Conservation (phyloP, 2,888 invertebrate genomes). For the Cynaeus angustus region DNA sequence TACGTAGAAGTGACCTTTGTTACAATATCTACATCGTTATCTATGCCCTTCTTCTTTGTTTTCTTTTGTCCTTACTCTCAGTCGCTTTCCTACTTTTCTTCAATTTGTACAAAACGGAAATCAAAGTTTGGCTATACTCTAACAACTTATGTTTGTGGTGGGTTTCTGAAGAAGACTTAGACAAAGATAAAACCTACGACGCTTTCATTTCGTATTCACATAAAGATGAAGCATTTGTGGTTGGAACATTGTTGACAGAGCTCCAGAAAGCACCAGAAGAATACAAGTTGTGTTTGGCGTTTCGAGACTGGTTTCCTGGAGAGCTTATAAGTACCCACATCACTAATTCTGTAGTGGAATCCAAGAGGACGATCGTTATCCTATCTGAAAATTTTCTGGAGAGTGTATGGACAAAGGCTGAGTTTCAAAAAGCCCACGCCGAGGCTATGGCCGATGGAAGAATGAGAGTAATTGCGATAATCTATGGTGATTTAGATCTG, state of each 20-base stretch:
- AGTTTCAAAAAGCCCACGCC: slow-evolving; percentile 82
- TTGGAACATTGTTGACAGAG: slow-evolving; percentile 77
- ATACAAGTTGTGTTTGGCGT: slow-evolving; percentile 83
- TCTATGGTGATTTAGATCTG: slow-evolving; percentile 62
- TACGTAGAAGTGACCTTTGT: slow-evolving; percentile 64
- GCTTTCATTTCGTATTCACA: slow-evolving; percentile 89
- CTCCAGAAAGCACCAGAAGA: slow-evolving; percentile 76
- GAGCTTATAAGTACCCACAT: slow-evolving; percentile 84
- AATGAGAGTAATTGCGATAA: slow-evolving; percentile 82
- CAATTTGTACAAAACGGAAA: slow-evolving; percentile 72
- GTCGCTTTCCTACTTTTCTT: not conserved
- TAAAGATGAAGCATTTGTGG: slow-evolving; percentile 82
- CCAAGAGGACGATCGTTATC: slow-evolving; percentile 82
- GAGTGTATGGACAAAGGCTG: slow-evolving; percentile 84
- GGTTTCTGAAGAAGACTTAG: slow-evolving; percentile 81
- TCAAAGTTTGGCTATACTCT: slow-evolving; percentile 80
- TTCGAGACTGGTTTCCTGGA: slow-evolving; percentile 83
- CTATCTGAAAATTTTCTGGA: slow-evolving; percentile 78
- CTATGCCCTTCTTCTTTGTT: not conserved
- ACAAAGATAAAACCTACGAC: slow-evolving; percentile 80
- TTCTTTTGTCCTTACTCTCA: not conserved
- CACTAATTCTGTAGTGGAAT: slow-evolving; percentile 80
- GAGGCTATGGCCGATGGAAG: slow-evolving; percentile 80
- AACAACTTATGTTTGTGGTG: slow-evolving; percentile 77
- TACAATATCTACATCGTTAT: not conserved